Evolutionary conservation across 2,888 invertebrate genomes (phyloP), one percentile per base, ranked within the genome.

Genomic region (Agrypnus murinus): DNA sequence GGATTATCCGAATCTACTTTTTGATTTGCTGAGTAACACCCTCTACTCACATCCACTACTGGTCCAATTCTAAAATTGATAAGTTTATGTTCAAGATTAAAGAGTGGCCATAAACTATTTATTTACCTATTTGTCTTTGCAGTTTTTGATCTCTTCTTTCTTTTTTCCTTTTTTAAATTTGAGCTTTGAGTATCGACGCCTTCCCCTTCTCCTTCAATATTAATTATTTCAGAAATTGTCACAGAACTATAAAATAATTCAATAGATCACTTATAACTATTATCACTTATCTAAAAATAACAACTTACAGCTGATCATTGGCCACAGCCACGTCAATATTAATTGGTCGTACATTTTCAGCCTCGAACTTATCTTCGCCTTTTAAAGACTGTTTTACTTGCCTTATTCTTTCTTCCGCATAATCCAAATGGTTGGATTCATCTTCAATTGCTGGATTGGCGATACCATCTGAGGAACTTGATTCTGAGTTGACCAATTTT

Each of bases 41-140:
- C 78, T 78, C 87, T 83, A 60, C 75, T 72, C n/a, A 79, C 75
- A 8, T 74, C 72, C 9, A 77, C 84, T 71, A 82, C 81, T 46
- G 89, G 89, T 8, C 86, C 87, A 71, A 89, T 87, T 74, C 89
- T 89, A 79, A 59, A 83, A 25, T 25, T 25, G 2, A 25, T n/a
- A n/a, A n/a, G n/a, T n/a, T n/a, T n/a, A n/a, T n/a, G n/a, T n/a
- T n/a, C n/a, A n/a, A n/a, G n/a, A n/a, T 53, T n/a, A n/a, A n/a
- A n/a, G n/a, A n/a, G n/a, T n/a, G n/a, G n/a, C n/a, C n/a, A n/a
- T n/a, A n/a, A n/a, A n/a, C n/a, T n/a, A n/a, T n/a, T n/a, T n/a
- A 36, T 57, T 75, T 77, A 84, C 85, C 84, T 82, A 73, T 84
- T 85, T 60, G 80, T 77, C 80, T 81, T 84, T 12, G 83, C 83